phyloP scores from a whole-genome alignment of 2,888 invertebrate species.

The Crocallis elinguaria region DNA sequence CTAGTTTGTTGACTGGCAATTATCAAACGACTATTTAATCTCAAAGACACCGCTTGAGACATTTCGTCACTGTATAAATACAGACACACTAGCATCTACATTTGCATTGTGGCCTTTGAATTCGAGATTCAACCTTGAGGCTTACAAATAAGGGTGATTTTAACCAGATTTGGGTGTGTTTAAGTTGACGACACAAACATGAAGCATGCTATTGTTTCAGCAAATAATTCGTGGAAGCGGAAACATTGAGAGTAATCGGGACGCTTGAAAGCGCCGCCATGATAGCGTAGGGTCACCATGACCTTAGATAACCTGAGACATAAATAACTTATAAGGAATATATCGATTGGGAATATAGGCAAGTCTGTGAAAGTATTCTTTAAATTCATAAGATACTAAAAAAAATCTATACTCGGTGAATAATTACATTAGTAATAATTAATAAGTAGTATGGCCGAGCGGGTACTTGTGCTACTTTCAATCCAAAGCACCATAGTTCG shows the following conservation, averaged over 20 bases:
- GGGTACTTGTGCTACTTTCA: too few species aligned
- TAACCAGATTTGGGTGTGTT: conserved; percentile 18
- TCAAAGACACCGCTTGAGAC: conserved; percentile 74
- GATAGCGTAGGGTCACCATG: conserved; percentile 58
- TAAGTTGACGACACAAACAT: conserved; percentile 59
- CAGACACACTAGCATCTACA: conserved; percentile 19
- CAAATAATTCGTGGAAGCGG: conserved; percentile 81
- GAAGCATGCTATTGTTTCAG: conserved; percentile 78
- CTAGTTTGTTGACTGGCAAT: conserved; percentile 73
- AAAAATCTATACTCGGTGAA: too few species aligned
- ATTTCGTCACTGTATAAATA: conserved; percentile 70
- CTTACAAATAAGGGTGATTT: conserved; percentile 31
- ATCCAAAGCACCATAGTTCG: too few species aligned
- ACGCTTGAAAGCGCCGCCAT: conserved; percentile 64
- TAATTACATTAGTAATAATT: too few species aligned
- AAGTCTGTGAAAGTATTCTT: not conserved
- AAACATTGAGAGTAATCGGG: conserved; percentile 77
- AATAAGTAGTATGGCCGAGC: too few species aligned
- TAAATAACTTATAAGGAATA: not conserved
- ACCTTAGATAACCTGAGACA: conserved; percentile 45
- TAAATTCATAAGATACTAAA: not conserved
- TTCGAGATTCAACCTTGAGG: conserved; percentile 46
- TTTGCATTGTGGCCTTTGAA: conserved; percentile 34
- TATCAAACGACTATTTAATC: conserved; percentile 76
- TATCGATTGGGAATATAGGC: not conserved